Percentiles rank a stretch among this genome's conserved stretches.
These are phyloP conservation scores for Anser cygnoides DNA, from an alignment of 2,113 vertebrate species.

Conservation along the genomic window DNA sequence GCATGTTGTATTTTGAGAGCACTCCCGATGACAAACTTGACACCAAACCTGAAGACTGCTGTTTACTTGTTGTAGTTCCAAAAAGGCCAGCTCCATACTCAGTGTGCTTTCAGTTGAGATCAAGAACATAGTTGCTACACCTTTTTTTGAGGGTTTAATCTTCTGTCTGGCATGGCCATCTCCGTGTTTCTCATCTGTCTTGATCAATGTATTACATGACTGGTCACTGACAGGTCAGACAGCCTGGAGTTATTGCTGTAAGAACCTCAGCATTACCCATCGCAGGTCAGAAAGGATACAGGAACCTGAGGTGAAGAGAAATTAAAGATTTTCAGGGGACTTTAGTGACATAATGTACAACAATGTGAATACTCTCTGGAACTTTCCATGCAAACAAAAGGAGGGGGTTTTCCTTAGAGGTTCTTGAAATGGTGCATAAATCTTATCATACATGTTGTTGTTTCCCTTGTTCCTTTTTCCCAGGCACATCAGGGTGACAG, in stretches of 20 bases:
- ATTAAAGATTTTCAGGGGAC: background rate
- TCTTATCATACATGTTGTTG: background rate
- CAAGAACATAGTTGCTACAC: background rate
- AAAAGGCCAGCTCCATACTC: background rate
- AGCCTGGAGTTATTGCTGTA: background rate
- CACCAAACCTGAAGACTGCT: background rate
- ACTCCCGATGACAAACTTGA: background rate
- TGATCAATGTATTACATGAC: background rate
- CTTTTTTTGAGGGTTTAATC: background rate
- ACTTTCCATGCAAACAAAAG: background rate
- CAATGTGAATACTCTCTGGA: background rate
- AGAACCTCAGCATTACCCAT: fast-evolving
- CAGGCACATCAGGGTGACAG: background rate
- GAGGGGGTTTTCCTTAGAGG: constrained; percentile 9
- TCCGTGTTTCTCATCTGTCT: background rate
- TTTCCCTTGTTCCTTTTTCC: constrained; percentile 5
- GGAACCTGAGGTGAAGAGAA: background rate
- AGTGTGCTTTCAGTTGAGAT: fast-evolving
- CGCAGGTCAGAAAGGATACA: background rate
- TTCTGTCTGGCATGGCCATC: background rate
- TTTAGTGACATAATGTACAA: background rate
- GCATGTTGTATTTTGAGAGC: background rate
- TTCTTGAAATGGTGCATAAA: background rate
- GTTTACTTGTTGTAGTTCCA: background rate
- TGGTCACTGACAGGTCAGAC: background rate